These are phyloP conservation scores for Apis laboriosa DNA, from an alignment of 1,140 invertebrate species.

Conservation along the genomic window DNA sequence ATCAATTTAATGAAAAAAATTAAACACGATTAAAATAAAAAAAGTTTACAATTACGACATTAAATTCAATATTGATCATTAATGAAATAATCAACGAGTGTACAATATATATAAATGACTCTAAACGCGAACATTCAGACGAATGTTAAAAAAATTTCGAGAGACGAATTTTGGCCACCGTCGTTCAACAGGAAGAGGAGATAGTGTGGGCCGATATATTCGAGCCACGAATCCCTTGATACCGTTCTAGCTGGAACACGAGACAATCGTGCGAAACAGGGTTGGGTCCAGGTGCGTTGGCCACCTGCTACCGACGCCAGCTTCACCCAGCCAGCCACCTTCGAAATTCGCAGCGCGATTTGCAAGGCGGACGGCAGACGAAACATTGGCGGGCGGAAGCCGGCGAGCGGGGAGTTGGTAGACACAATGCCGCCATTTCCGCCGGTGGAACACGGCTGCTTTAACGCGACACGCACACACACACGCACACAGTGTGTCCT, in stretches of 20 bases:
- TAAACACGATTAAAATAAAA: too few species aligned
- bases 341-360: slow-evolving; percentile 67
- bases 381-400: slow-evolving; percentile 73
- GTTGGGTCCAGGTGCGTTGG: slow-evolving; percentile 71
- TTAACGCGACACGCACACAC: slow-evolving; percentile 15
- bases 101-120: too few species aligned
- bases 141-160: not conserved
- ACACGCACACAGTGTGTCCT: not conserved
- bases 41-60: too few species aligned
- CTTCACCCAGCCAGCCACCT: slow-evolving; percentile 11
- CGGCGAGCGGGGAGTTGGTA: slow-evolving; percentile 57
- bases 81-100: too few species aligned
- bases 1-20: too few species aligned
- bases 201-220: slow-evolving; percentile 6
- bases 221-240: slow-evolving; percentile 27
- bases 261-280: slow-evolving; percentile 48
- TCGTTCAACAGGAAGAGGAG: slow-evolving; percentile 7
- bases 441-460: slow-evolving; percentile 61
- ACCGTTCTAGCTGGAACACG: slow-evolving; percentile 32
- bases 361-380: slow-evolving; percentile 71
- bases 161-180: not conserved
- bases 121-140: too few species aligned
- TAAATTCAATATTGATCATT: too few species aligned
- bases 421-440: slow-evolving; percentile 74
- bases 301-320: slow-evolving; percentile 68